Evolutionary conservation across 2,113 vertebrate species (phyloP), one percentile per base, ranked within the genome.

Genomic region (Epinephelus lanceolatus): DNA sequence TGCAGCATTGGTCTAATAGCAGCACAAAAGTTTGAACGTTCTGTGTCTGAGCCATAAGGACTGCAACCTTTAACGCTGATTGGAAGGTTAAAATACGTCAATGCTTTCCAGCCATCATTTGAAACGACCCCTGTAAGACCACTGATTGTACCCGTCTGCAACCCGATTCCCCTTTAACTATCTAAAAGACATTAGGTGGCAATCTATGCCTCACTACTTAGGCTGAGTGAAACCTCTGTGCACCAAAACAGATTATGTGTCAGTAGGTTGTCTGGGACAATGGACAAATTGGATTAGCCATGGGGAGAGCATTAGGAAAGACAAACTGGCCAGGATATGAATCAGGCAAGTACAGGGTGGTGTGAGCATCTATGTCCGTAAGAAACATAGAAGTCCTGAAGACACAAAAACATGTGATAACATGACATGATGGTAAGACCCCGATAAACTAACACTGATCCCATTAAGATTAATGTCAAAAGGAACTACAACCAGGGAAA

Each of bases 351-450:
- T 67, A 78, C 23, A 75, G 47, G 69, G 72, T 78, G 70, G 23
- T 14, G 42, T 80, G 78, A 89, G 18, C 87, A 83, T 92, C 88
- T 88, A 91, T 88, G 86, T 81, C 52, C 37, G 80, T 25, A 14
- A 45, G 59, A 80, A 67, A 86, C 78, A 90, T 86, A 92, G 88
- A 89, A 61, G 81, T 80, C 40, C 62, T 51, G 62, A 45, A 65
- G 25, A 84, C n/a, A 80, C 65, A 80, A 45, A 17, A 30, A 68
- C 6, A 23, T 59, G 37, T 55, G 57, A 57, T 33, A 30, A 76
- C 55, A 89, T 12, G 73, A 83, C 47, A 80, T 37, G 62, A 81
- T 56, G 55, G 30, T 17, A 74, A 76, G 40, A 51, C 14, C 45
- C 33, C n/a, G 4, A n/a, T 45, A 45, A 59, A 47, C 27, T 33